Evolutionary conservation across 1,140 invertebrate genomes (phyloP), one percentile per base, ranked within the genome.

Genomic region (Drosophila parvula): DNA sequence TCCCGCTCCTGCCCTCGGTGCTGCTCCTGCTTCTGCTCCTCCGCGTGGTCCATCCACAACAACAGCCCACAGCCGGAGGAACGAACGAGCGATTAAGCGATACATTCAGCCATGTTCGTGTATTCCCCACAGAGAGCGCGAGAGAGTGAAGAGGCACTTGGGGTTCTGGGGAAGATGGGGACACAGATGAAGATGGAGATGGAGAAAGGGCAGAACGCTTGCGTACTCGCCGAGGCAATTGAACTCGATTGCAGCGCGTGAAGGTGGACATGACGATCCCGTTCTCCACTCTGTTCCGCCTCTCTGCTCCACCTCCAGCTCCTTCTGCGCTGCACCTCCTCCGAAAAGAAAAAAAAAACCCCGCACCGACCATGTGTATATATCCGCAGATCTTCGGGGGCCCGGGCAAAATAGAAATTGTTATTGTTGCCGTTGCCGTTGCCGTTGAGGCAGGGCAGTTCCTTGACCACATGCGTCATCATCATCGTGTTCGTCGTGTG

Each of bases 401-500:
- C 63, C 61, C 81, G 60, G 32, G 57, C 55, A 78, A 80, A 79
- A 88, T 89, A 86, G 82, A 88, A 88, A 81, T 83, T 80, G 82
- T 79, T 89, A 78, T 84, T 89, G 55, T 83, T 53, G 38, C 38
- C 56, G 44, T 51, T 80, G 76, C 53, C 60, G 65, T 30, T 80
- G 76, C 51, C 62, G 68, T 61, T 74, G 79, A 61, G 85, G 84
- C 84, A 89, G 83, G 83, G 76, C 82, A 88, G 82, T 79, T 73
- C 70, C 51, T 59, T 50, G 60, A 65, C 69, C 67, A 61, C 56
- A 88, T 88, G 84, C 84, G 84, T 88, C 84, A 88, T 88, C 83
- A 89, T 88, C 79, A 88, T 88, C 84, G 77, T 64, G 84, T 84
- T 89, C 41, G 80, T 71, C 76, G 65, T 86, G 82, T 77, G 75